Conservation (phyloP, 1,140 invertebrate genomes). For the Heliothis virescens region DNA sequence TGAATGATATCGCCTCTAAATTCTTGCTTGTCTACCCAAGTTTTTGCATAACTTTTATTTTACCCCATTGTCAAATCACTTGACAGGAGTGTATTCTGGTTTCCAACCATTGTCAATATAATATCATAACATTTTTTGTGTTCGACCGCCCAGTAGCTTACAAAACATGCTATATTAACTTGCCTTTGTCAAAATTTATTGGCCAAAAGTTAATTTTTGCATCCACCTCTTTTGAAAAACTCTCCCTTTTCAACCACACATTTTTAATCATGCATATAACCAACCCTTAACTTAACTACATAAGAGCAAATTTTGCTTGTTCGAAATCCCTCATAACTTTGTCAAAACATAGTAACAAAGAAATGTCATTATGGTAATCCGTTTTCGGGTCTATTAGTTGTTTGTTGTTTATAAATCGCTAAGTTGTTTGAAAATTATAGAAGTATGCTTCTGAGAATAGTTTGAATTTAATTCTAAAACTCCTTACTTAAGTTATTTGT, state of each 20-base stretch:
- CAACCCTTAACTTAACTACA: background rate
- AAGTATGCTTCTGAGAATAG: conserved; percentile 43
- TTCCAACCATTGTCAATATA: conserved; percentile 57
- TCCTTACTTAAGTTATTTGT: conserved; percentile 36
- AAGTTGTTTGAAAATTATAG: conserved; percentile 38
- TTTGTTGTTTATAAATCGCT: conserved; percentile 62
- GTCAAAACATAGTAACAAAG: conserved; percentile 60
- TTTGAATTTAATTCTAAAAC: conserved; percentile 42
- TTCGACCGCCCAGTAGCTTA: conserved; percentile 72
- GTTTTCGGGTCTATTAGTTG: conserved; percentile 57
- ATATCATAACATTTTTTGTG: conserved; percentile 55
- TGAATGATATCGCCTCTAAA: background rate
- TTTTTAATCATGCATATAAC: background rate
- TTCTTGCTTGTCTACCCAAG: background rate
- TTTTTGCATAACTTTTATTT: conserved; percentile 26
- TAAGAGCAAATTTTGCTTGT: conserved; percentile 29
- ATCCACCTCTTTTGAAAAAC: conserved; percentile 50
- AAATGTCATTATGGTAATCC: conserved; percentile 71
- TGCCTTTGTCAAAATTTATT: conserved; percentile 69
- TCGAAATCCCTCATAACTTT: conserved; percentile 17
- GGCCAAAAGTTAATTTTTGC: conserved; percentile 69
- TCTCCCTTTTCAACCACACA: conserved; percentile 23
- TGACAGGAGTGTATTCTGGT: conserved; percentile 23
- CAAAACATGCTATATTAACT: conserved; percentile 59
- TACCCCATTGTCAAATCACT: conserved; percentile 22